Percentiles rank a stretch among this genome's conserved stretches.
These are phyloP conservation scores for Rhabdophis nuchalis DNA, from an alignment of 2,797 vertebrate genomes.

Conservation along the genomic window DNA sequence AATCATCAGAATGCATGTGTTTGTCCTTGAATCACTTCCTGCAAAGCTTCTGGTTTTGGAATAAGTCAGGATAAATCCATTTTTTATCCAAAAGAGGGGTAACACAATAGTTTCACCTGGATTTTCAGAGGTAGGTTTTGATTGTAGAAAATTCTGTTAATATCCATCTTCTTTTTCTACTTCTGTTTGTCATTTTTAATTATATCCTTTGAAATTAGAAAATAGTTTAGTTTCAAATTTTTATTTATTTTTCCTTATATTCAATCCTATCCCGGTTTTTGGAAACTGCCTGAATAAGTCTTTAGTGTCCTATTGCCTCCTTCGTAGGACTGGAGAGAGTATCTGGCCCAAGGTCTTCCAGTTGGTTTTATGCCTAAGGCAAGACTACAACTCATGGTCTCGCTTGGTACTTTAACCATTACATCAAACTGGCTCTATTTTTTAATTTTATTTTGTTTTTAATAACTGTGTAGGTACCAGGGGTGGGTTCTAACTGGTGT, in stretches of 20 bases:
- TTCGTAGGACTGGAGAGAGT: not conserved
- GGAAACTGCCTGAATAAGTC: not conserved
- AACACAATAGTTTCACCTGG: too few species aligned
- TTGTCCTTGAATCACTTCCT: not conserved
- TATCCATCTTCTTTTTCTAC: not conserved
- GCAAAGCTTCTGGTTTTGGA: not conserved
- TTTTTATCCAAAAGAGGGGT: not conserved
- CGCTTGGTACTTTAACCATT: not conserved
- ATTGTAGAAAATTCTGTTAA: not conserved
- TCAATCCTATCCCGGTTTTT: not conserved
- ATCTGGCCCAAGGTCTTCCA: not conserved
- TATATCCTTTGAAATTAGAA: not conserved
- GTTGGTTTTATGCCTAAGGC: not conserved
- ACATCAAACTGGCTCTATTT: not conserved
- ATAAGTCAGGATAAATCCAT: not conserved
- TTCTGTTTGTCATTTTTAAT: not conserved
- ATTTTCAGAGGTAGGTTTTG: not conserved
- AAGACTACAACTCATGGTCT: not conserved
- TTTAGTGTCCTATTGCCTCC: not conserved
- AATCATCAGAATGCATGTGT: not conserved
- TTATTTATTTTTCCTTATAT: not conserved
- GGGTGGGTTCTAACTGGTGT: too few species aligned
- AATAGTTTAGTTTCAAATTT: not conserved
- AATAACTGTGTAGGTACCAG: not conserved
- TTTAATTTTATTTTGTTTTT: not conserved